These are phyloP conservation scores for Eupithecia subumbrata DNA, from an alignment of 2,888 invertebrate genomes.

Conservation along the genomic window DNA sequence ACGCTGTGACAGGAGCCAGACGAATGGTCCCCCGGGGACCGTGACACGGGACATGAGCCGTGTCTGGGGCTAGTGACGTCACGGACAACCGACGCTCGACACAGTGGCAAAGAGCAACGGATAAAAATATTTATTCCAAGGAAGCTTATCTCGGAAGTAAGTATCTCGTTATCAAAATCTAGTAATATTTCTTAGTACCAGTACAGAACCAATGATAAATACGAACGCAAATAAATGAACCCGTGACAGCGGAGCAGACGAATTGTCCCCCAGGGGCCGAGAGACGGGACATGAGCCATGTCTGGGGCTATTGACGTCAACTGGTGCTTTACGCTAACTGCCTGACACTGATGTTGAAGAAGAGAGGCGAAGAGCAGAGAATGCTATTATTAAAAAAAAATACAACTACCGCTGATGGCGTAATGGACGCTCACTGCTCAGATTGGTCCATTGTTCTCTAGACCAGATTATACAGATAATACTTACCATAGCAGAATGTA, in stretches of 20 bases:
- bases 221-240: neutral
- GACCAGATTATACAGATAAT: neutral
- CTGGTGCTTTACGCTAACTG: neutral
- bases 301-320: neutral
- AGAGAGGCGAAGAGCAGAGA: neutral
- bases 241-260: neutral
- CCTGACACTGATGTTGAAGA: neutral
- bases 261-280: neutral
- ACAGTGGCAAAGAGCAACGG: neutral
- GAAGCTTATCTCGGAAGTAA: neutral
- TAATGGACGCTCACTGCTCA: neutral
- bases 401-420: neutral
- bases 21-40: conserved; percentile 53
- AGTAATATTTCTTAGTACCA: neutral
- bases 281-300: neutral
- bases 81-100: conserved; percentile 40
- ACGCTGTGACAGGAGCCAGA: conserved; percentile 59
- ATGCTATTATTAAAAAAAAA: neutral
- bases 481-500: neutral
- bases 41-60: conserved; percentile 54
- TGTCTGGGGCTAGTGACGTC: conserved; percentile 49
- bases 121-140: neutral
- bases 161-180: neutral
- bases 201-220: neutral
- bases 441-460: neutral